These are phyloP conservation scores for Anthonomus grandis DNA, from an alignment of 1,140 invertebrate species.

Conservation along the genomic window DNA sequence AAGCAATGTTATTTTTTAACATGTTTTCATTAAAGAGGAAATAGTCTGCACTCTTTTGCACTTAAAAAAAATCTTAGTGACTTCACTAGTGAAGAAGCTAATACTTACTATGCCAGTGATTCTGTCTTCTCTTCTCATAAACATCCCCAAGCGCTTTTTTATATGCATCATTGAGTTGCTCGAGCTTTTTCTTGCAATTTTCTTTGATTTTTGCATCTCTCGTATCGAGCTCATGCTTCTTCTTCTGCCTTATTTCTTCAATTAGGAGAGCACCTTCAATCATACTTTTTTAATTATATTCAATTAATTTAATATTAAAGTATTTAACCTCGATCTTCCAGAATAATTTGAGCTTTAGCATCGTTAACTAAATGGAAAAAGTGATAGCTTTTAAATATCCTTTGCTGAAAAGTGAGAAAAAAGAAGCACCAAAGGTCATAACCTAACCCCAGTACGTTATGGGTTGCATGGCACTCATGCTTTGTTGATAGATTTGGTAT, in stretches of 20 bases:
- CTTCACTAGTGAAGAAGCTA: not conserved
- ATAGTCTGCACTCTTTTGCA: constrained; percentile 11
- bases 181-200: constrained; percentile 17
- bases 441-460: not conserved
- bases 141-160: constrained; percentile 13
- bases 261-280: constrained; percentile 14
- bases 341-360: constrained; percentile 10
- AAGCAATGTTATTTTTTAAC: not conserved
- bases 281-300: too few relatives aligned
- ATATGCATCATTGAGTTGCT: not conserved
- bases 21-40: constrained; percentile 12
- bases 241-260: not conserved
- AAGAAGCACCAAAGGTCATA: constrained; percentile 17
- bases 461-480: not conserved
- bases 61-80: constrained; percentile 4
- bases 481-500: constrained; percentile 1
- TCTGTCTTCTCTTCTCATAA: constrained; percentile 7
- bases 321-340: constrained; percentile 15
- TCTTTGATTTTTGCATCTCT: constrained; percentile 3
- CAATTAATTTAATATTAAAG: too few relatives aligned
- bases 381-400: constrained; percentile 19
- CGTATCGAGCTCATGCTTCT: not conserved
- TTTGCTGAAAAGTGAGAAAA: constrained; percentile 15
- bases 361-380: constrained; percentile 22
- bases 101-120: constrained; percentile 8